A percentile compares a stretch with the other conserved stretches of the same genome.
These are phyloP conservation scores for Hecatera dysodea DNA, from an alignment of 2,888 invertebrate genomes.

Conservation along the genomic window DNA sequence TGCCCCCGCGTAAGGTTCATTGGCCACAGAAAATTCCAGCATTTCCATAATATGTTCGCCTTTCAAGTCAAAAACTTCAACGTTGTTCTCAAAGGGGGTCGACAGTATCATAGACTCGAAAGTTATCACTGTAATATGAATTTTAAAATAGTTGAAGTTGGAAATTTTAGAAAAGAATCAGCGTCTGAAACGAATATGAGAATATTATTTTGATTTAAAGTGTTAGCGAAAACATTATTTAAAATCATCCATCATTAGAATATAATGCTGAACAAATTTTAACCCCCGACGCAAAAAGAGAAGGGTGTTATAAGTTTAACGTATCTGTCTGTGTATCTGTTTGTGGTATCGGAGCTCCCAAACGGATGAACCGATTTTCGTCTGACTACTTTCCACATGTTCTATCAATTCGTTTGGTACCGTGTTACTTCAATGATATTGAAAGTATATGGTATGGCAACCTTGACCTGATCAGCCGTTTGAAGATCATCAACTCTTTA, in stretches of 20 bases:
- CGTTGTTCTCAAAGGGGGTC: slow-evolving; percentile 94
- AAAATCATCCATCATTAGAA: background rate
- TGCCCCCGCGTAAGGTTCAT: slow-evolving; percentile 82
- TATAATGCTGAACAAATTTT: no score
- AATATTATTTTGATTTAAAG: slow-evolving; percentile 19
- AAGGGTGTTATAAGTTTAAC: no score
- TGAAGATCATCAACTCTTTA: no score
- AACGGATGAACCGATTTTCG: no score
- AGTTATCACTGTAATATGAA: slow-evolving; percentile 91
- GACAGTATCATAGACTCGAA: slow-evolving; percentile 93
- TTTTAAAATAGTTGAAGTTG: slow-evolving; percentile 24
- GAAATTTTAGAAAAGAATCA: slow-evolving; percentile 31
- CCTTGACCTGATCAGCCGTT: no score
- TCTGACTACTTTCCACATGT: no score
- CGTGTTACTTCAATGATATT: no score
- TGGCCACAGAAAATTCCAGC: slow-evolving; percentile 90
- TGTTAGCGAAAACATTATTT: background rate
- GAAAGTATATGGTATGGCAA: no score
- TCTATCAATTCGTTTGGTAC: no score
- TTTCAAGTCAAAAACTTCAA: slow-evolving; percentile 93
- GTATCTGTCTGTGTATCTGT: no score
- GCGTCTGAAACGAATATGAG: slow-evolving; percentile 27
- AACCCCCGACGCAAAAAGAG: no score
- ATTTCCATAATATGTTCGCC: slow-evolving; percentile 93
- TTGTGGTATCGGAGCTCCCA: no score